A percentile compares a stretch with the other conserved stretches of the same genome.
Evolutionary conservation across 2,113 vertebrate genomes (phyloP).

Genomic region (Castor canadensis): DNA sequence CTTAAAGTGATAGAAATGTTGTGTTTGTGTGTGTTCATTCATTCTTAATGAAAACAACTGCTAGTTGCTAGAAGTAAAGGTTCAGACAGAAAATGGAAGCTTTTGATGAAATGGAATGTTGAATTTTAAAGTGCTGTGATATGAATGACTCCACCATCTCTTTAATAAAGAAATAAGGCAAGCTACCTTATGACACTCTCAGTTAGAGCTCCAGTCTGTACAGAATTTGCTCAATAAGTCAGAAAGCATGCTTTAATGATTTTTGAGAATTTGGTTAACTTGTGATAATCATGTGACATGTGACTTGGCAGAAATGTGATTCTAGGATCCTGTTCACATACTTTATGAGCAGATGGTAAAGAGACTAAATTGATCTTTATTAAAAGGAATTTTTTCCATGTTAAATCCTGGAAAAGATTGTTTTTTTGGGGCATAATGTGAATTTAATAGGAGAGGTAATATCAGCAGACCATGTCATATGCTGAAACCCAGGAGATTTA

Average conservation of each 20-base stretch:
- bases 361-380: slow-evolving; percentile 18
- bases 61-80: neutral
- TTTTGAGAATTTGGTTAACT: slow-evolving; percentile 40
- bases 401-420: neutral
- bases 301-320: slow-evolving; percentile 17
- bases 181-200: neutral
- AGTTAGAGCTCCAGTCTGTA: neutral
- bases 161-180: neutral
- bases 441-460: slow-evolving; percentile 10
- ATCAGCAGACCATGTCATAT: neutral
- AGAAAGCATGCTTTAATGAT: neutral
- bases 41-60: neutral
- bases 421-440: slow-evolving; percentile 33
- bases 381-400: neutral
- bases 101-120: neutral
- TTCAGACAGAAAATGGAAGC: slow-evolving; percentile 28
- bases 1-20: neutral
- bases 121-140: slow-evolving; percentile 24
- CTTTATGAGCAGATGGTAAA: slow-evolving; percentile 34
- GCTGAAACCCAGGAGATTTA: neutral
- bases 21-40: neutral
- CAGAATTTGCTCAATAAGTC: neutral
- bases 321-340: slow-evolving; percentile 30
- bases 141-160: neutral
- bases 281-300: neutral